phyloP scores from a whole-genome alignment of 2,113 vertebrate genomes.

The Aythya baeri region DNA sequence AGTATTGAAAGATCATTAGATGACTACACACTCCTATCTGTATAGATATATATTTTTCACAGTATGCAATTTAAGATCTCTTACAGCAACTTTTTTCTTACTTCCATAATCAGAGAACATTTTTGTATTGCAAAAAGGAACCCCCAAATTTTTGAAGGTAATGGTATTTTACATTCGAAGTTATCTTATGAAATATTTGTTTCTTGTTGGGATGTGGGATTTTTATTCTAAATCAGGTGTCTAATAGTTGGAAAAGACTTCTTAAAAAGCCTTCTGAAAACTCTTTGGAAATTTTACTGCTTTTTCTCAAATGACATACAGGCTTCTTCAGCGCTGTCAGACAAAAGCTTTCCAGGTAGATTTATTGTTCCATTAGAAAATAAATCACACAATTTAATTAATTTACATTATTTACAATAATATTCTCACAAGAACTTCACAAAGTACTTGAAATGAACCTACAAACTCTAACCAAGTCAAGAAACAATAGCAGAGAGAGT shows the following conservation, averaged over 20 bases:
- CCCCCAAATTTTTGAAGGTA: background rate
- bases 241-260: background rate
- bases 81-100: background rate
- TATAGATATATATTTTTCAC: background rate
- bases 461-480: background rate
- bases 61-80: background rate
- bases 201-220: background rate
- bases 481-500: background rate
- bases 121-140: background rate
- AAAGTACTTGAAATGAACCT: background rate
- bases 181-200: background rate
- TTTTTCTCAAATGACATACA: background rate
- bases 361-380: slow-evolving; percentile 22
- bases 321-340: background rate
- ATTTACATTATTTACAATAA: slow-evolving; percentile 11
- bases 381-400: background rate
- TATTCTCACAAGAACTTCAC: background rate
- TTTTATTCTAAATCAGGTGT: background rate
- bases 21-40: background rate
- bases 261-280: background rate
- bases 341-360: background rate
- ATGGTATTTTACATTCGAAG: background rate
- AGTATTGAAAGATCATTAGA: background rate
- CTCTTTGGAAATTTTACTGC: background rate
- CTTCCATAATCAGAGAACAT: background rate